Evolutionary conservation across 2,113 vertebrate genomes (phyloP).

Genomic region (Pycnonotus jocosus): DNA sequence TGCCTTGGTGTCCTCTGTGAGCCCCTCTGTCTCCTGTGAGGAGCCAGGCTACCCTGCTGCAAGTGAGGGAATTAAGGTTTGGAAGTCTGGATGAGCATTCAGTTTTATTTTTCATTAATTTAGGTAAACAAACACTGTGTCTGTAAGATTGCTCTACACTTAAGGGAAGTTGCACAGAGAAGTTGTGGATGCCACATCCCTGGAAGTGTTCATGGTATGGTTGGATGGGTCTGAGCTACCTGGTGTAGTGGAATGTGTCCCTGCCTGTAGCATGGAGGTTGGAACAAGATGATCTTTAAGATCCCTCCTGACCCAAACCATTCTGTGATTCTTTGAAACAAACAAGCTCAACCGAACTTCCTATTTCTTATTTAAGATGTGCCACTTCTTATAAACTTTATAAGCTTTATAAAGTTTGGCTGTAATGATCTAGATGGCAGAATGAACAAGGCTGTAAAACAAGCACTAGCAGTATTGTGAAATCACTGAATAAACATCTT

Average conservation of each 20-base stretch:
- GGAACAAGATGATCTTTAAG: neutral
- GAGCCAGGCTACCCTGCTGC: neutral
- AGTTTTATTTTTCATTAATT: neutral
- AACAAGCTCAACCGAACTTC: neutral
- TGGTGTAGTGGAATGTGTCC: neutral
- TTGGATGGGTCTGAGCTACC: neutral
- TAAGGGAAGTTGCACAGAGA: neutral
- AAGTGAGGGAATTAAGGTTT: neutral
- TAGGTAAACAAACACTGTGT: neutral
- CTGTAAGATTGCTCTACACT: neutral
- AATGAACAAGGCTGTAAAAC: neutral
- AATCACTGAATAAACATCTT: neutral
- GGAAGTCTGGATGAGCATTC: neutral
- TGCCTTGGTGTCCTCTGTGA: neutral
- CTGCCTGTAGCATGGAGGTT: accelerated
- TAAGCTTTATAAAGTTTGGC: neutral
- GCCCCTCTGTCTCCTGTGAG: neutral
- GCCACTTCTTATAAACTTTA: neutral
- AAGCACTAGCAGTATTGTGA: neutral
- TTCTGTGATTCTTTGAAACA: neutral
- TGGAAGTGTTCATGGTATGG: neutral
- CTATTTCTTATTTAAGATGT: neutral
- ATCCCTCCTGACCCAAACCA: neutral
- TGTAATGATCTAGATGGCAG: neutral
- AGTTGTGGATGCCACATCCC: neutral